Evolutionary conservation across 2,113 vertebrate species (phyloP).

Genomic region (Sylvia atricapilla): DNA sequence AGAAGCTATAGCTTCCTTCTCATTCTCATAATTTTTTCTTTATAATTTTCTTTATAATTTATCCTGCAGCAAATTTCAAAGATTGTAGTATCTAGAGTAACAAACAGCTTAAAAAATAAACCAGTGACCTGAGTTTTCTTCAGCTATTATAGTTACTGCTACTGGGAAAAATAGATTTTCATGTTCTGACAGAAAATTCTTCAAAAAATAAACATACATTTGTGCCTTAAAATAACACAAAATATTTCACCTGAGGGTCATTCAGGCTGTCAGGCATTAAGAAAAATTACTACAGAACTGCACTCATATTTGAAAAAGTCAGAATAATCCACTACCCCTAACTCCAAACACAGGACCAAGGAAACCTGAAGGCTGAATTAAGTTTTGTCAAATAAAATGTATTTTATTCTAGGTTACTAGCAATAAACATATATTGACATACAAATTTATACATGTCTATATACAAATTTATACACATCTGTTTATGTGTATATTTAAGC

Average conservation of each 20-base stretch:
- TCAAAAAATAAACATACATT: not conserved
- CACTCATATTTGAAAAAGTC: not conserved
- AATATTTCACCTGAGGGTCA: not conserved
- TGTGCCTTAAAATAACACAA: not conserved
- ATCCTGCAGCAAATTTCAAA: not conserved
- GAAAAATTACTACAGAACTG: not conserved
- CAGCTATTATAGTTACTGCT: not conserved
- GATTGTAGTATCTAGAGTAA: not conserved
- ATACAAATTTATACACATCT: not conserved
- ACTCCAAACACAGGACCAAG: not conserved
- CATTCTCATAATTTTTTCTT: not conserved
- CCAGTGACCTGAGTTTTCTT: not conserved
- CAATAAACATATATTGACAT: not conserved
- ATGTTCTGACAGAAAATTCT: not conserved
- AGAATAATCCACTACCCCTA: not conserved
- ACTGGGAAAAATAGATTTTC: not conserved
- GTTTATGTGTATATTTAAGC: not conserved
- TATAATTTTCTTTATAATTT: not conserved
- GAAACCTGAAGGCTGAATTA: not conserved
- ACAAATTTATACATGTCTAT: not conserved
- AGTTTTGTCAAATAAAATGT: not conserved
- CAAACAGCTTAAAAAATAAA: not conserved
- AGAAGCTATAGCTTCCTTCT: not conserved
- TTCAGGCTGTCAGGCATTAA: not conserved
- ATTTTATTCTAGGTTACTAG: not conserved